Evolutionary conservation across 2,797 vertebrate species (phyloP).

Genomic region (Lindbergichthys nudifrons): DNA sequence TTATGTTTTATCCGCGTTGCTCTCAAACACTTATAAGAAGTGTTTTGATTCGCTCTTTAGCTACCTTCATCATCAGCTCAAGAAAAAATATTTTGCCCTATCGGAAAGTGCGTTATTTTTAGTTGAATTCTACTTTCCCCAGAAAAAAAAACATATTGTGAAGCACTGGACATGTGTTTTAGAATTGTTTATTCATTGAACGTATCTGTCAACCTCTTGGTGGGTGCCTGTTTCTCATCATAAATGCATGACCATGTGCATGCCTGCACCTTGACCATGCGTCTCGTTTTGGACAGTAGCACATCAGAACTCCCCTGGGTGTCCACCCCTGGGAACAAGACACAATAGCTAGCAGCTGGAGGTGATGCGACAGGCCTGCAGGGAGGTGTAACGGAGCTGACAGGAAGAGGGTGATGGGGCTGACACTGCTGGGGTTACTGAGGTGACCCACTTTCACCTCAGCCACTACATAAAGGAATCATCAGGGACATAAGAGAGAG

Average conservation of each 20-base stretch:
- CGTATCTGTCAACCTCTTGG: background rate
- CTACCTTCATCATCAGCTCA: no score
- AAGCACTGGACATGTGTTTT: background rate
- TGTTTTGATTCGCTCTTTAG: no score
- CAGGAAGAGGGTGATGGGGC: conserved; percentile 59
- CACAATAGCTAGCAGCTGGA: conserved; percentile 81
- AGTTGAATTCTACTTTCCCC: no score
- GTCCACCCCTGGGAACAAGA: conserved; percentile 72
- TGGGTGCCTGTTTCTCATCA: background rate
- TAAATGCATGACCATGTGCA: background rate
- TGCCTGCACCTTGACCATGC: conserved; percentile 9
- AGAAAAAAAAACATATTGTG: no score
- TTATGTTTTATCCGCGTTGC: no score
- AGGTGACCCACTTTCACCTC: conserved; percentile 81
- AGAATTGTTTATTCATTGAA: background rate
- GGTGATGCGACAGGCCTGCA: conserved; percentile 63
- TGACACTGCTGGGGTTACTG: conserved; percentile 56
- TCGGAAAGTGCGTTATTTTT: no score
- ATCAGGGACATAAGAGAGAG: conserved; percentile 50
- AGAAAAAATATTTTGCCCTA: no score
- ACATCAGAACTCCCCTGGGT: conserved; percentile 33
- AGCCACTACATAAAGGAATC: conserved; percentile 66
- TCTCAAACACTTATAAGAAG: no score
- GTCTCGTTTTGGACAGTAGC: conserved; percentile 36
- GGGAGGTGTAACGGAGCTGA: conserved; percentile 66